These are phyloP conservation scores for Acrobasis repandana DNA, from an alignment of 2,888 invertebrate species.

Conservation along the genomic window DNA sequence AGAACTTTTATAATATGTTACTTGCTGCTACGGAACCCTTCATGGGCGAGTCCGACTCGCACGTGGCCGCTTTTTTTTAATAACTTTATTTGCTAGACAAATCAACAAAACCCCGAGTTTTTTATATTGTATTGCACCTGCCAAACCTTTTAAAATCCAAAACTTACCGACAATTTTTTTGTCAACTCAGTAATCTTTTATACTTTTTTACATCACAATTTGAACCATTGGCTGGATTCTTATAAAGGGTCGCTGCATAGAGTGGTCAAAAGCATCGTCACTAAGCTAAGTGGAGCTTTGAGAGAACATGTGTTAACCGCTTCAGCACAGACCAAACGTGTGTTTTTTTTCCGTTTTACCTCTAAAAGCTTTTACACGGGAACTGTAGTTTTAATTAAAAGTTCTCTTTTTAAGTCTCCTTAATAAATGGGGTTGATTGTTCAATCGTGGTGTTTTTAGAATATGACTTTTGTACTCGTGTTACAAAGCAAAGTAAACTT, in stretches of 20 bases:
- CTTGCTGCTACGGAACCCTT: no score
- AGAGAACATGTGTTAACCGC: constrained; percentile 57
- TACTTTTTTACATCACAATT: background rate
- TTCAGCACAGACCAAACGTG: constrained; percentile 49
- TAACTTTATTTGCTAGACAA: no score
- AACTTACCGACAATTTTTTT: background rate
- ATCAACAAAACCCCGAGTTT: no score
- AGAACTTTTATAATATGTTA: no score
- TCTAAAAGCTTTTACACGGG: constrained; percentile 66
- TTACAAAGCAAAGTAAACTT: constrained; percentile 20
- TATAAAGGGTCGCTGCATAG: constrained; percentile 39
- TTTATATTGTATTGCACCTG: no score
- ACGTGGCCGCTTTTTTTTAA: no score
- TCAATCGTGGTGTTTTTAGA: constrained; percentile 34
- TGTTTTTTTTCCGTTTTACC: constrained; percentile 56
- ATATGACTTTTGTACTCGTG: constrained; percentile 26
- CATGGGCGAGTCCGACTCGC: no score
- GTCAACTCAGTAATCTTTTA: background rate
- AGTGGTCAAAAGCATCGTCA: constrained; percentile 51
- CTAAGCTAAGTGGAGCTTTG: constrained; percentile 63
- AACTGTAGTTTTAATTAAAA: constrained; percentile 64
- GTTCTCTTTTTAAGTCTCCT: constrained; percentile 48
- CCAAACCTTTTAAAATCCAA: background rate
- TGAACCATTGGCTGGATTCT: constrained; percentile 31
- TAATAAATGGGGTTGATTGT: constrained; percentile 52